Evolutionary conservation across 2,113 vertebrate genomes (phyloP), one percentile per base, ranked within the genome.

Genomic region (Elephas maximus): DNA sequence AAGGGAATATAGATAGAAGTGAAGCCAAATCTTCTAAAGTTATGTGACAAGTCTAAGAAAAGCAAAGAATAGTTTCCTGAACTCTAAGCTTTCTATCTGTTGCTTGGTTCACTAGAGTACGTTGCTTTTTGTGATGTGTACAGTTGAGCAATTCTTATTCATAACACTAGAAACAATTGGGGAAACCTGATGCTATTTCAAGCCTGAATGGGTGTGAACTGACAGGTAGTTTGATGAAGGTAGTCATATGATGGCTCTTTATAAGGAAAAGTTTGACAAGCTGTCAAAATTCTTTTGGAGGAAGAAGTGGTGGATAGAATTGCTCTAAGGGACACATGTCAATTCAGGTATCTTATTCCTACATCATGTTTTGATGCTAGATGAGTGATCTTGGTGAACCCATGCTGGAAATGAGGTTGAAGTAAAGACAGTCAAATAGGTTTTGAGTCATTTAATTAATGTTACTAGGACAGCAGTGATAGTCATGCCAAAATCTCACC

Each of bases 181-280:
- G 62, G 85, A 76, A 96, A 97, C 95, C 90, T 97, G 96, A 97
- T 98, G 93, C 93, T 98, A 97, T 97, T 96, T 98, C 96, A 98
- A 98, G 96, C 88, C 84, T 97, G 93, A 98, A 97, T 88, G 93
- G 74, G 82, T 94, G 85, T 4, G 15, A 95, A 98, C 97, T 95
- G 96, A 97, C 95, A 97, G 97, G 60, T 95, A 96, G 85, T 94
- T 97, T 98, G 97, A 98, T 98, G 95, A 96, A 98, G 90, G 93
- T 87, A 98, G 98, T 98, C 97, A 96, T 97, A 90, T 95, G 98
- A 98, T 97, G 98, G 97, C 92, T 97, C 93, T 98, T 98, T 98
- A 96, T 97, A 96, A 96, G 83, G 88, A 98, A 95, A 79, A 78
- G 80, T 97, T 98, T 98, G 98, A 98, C 98, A 98, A 97, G 93